Conservation (phyloP, 2,113 vertebrate species). For the Sinocyclocheilus anophthalmus region DNA sequence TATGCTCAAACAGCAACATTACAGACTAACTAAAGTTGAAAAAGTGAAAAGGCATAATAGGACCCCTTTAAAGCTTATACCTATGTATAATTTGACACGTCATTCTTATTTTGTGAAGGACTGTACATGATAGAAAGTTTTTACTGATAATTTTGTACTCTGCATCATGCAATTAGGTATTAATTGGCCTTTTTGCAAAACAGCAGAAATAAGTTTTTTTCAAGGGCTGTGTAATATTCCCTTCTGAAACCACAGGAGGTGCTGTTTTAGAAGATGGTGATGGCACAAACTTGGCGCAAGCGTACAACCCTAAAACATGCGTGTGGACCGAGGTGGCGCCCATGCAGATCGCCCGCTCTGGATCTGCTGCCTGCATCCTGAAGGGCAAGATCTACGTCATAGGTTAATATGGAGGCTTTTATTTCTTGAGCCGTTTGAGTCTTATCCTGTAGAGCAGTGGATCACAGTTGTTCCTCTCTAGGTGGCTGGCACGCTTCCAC, state of each 20-base stretch:
- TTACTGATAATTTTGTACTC: too few relatives aligned
- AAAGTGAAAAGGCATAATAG: too few relatives aligned
- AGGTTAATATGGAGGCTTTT: constrained; percentile 62
- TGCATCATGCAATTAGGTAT: too few relatives aligned
- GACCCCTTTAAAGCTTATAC: too few relatives aligned
- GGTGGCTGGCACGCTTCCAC: constrained; percentile 82
- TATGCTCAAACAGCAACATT: too few relatives aligned
- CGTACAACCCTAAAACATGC: constrained; percentile 77
- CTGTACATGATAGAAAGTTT: too few relatives aligned
- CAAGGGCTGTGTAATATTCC: neutral
- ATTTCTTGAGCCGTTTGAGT: neutral
- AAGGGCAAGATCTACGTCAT: constrained; percentile 82
- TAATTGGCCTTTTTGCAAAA: too few relatives aligned
- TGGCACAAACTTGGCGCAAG: constrained; percentile 78
- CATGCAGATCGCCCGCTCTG: constrained; percentile 83
- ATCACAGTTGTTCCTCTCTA: constrained; percentile 35
- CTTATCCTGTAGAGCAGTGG: neutral
- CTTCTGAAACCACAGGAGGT: constrained; percentile 66
- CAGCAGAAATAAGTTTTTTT: too few relatives aligned
- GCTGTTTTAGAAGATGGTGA: constrained; percentile 81
- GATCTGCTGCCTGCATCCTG: constrained; percentile 78
- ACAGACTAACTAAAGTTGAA: too few relatives aligned
- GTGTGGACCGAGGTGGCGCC: constrained; percentile 76
- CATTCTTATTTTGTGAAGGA: too few relatives aligned
- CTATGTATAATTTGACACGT: too few relatives aligned